These are phyloP conservation scores for Drosophila siamana DNA, from an alignment of 2,888 invertebrate species.

Conservation along the genomic window DNA sequence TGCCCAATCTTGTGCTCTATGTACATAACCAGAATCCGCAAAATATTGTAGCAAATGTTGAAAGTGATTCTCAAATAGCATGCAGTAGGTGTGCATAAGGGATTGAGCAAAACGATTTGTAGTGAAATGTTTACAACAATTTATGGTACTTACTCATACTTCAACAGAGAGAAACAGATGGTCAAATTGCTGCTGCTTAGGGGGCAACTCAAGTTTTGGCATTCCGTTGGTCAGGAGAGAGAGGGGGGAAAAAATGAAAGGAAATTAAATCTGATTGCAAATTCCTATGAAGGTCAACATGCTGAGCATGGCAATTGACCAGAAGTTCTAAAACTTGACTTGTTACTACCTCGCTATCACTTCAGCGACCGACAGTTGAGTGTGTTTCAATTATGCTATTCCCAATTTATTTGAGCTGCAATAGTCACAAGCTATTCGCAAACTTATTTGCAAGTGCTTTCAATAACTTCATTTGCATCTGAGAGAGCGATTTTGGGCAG, in stretches of 20 bases:
- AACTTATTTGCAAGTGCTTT: not conserved
- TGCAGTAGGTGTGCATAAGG: conserved; percentile 12
- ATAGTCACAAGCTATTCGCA: no score
- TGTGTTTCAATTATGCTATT: conserved; percentile 5
- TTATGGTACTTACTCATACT: conserved; percentile 32
- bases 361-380: not conserved
- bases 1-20: not conserved
- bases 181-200: conserved; percentile 10
- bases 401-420: no score
- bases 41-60: conserved; percentile 25
- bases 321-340: conserved; percentile 6
- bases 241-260: not conserved
- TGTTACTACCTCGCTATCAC: not conserved
- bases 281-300: conserved; percentile 9
- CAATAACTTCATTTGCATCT: not conserved
- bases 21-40: conserved; percentile 25
- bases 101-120: conserved; percentile 18
- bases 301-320: conserved; percentile 5
- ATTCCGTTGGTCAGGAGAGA: conserved; percentile 7
- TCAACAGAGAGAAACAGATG: conserved; percentile 5
- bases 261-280: conserved; percentile 21
- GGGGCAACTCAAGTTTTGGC: not conserved
- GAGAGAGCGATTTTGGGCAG: no score
- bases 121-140: conserved; percentile 51
- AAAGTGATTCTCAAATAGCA: conserved; percentile 40